These are phyloP conservation scores for Microcaecilia unicolor DNA, from an alignment of 2,797 vertebrate species.

Conservation along the genomic window DNA sequence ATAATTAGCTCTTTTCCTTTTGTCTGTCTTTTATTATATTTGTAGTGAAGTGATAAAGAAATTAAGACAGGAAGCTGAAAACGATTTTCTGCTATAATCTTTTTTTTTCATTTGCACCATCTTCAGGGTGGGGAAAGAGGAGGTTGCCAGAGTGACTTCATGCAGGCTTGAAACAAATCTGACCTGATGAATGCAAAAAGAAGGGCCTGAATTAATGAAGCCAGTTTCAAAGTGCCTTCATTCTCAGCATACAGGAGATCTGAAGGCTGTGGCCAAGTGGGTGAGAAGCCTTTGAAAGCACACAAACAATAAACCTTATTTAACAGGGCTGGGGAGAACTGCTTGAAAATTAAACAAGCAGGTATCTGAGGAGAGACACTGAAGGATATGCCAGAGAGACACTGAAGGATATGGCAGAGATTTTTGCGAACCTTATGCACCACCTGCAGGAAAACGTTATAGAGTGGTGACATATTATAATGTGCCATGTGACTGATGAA, in stretches of 20 bases:
- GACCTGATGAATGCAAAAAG: slow-evolving; percentile 40
- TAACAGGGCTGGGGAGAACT: slow-evolving; percentile 34
- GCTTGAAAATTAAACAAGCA: neutral
- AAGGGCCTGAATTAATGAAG: slow-evolving; percentile 53
- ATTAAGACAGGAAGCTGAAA: slow-evolving; percentile 20
- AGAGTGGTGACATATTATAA: no score
- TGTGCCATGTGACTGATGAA: no score
- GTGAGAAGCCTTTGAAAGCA: slow-evolving; percentile 52
- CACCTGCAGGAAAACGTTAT: no score
- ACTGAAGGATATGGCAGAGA: no score
- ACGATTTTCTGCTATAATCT: slow-evolving; percentile 37
- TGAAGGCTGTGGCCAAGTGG: slow-evolving; percentile 40
- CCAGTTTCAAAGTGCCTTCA: slow-evolving; percentile 52
- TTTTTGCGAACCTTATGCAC: no score
- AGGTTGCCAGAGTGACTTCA: slow-evolving; percentile 48
- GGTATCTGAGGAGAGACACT: no score
- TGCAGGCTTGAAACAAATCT: slow-evolving; percentile 42
- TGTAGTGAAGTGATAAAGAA: slow-evolving; percentile 39
- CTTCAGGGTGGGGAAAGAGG: no score
- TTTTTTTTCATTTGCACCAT: slow-evolving; percentile 35
- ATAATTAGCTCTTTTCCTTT: slow-evolving; percentile 22
- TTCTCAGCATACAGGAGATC: slow-evolving; percentile 43
- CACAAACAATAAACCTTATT: slow-evolving; percentile 57
- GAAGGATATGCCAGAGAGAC: no score
- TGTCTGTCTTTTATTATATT: slow-evolving; percentile 45